Evolutionary conservation across 2,797 vertebrate genomes (phyloP), one percentile per base, ranked within the genome.

Genomic region (Sebastes diploproa): DNA sequence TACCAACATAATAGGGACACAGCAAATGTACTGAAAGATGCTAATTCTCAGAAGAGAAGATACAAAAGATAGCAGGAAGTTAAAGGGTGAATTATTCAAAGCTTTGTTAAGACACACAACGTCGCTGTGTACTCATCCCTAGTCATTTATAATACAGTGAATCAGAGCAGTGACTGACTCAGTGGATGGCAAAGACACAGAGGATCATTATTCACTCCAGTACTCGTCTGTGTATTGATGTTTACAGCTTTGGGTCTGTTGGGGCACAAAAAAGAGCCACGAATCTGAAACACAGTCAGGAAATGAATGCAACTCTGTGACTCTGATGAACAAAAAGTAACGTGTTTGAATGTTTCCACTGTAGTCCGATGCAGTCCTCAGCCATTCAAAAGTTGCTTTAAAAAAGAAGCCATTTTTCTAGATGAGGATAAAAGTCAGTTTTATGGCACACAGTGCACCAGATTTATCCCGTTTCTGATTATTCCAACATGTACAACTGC

Each of bases 221-320:
- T 54, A 38, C 36, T 38, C 12, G 36, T 38, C 36, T 38, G 38
- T 67, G 46, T 80, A 66, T 58, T 77, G 74, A 84, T 90, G 84
- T 89, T 91, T 84, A 86, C 79, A 86, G 72, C 36, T 56, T 78
- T 65, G 36, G 73, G 81, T 89, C 86, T 91, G 90, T 87, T 73
- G 36, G 78, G 38, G 42, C 18, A 70, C 46, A 71, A 36, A 82
- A 88, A 86, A 64, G 65, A 84, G 58, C 62, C 78, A 80, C 84
- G 60, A 69, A 62, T 75, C 69, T 64, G 32, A 77, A 81, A 76
- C 7, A 38, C 62, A 82, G 83, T 80, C 64, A 67, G 77, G 14
- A 82, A 75, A 46, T 82, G 75, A 91, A 81, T 78, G 75, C 68
- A 66, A 55, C 62, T 73, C 77, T 81, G 82, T 80, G 78, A 65